A percentile compares a stretch with the other conserved stretches of the same genome.
These are phyloP conservation scores for Callaeas wilsoni DNA, from an alignment of 2,113 vertebrate species.

Conservation along the genomic window DNA sequence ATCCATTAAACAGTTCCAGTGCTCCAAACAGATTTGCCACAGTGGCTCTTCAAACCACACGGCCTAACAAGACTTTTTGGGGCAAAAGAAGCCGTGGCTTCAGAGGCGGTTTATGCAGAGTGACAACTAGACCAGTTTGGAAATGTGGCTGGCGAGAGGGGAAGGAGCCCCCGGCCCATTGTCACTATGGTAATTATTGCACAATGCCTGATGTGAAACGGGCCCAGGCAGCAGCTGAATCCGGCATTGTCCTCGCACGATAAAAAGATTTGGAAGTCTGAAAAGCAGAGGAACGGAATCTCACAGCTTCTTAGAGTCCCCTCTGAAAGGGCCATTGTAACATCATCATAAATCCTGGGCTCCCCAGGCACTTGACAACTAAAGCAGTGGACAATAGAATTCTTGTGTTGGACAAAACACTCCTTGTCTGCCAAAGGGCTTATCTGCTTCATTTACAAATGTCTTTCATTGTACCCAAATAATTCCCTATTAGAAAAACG, in stretches of 20 bases:
- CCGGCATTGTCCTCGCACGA: constrained; percentile 84
- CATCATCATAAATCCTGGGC: constrained; percentile 86
- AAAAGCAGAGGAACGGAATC: constrained; percentile 85
- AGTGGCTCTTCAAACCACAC: constrained; percentile 27
- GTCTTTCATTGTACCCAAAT: constrained; percentile 87
- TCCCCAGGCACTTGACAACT: constrained; percentile 87
- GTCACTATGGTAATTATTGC: constrained; percentile 72
- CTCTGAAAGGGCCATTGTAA: constrained; percentile 94
- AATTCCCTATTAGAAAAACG: constrained; percentile 80
- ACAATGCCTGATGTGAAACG: constrained; percentile 69
- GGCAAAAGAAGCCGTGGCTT: constrained; percentile 56
- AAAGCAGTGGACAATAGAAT: constrained; percentile 85
- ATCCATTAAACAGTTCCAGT: not conserved
- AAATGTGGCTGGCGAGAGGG: not conserved
- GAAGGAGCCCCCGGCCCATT: constrained; percentile 28
- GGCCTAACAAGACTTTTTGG: not conserved
- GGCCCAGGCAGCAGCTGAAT: constrained; percentile 78
- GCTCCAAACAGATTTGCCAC: constrained; percentile 54
- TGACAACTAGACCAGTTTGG: constrained; percentile 59
- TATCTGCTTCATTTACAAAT: constrained; percentile 97
- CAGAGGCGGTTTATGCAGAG: constrained; percentile 55
- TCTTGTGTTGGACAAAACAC: constrained; percentile 90
- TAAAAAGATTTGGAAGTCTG: constrained; percentile 88
- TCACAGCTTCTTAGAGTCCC: constrained; percentile 78
- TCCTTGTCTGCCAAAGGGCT: constrained; percentile 86